Conservation (phyloP, 2,797 vertebrate genomes). For the Chelidonichthys spinosus region DNA sequence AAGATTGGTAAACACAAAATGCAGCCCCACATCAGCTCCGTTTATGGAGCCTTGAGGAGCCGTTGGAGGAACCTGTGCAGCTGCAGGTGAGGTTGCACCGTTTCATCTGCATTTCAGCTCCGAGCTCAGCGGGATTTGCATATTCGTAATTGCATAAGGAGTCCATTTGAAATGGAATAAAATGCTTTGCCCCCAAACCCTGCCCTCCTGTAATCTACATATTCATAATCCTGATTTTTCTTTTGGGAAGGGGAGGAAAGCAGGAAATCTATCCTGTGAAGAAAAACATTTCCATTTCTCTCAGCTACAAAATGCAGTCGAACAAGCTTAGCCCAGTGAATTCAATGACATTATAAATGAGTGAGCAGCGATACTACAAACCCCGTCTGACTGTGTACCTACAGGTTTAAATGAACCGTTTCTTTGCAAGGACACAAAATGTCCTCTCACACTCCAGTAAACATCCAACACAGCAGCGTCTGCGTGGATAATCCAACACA, state of each 20-base stretch:
- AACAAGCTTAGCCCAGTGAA: constrained; percentile 32
- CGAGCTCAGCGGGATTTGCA: constrained; percentile 40
- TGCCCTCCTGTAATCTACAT: constrained; percentile 50
- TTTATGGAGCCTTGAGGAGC: constrained; percentile 12
- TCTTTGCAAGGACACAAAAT: constrained; percentile 13
- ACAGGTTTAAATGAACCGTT: constrained; percentile 14
- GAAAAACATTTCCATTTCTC: constrained; percentile 28
- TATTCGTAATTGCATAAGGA: constrained; percentile 58
- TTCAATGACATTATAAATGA: constrained; percentile 46
- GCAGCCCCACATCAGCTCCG: not conserved
- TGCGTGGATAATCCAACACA: constrained; percentile 38
- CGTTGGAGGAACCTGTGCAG: constrained; percentile 24
- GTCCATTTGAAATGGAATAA: constrained; percentile 54
- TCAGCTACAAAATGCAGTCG: constrained; percentile 34
- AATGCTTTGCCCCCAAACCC: constrained; percentile 41
- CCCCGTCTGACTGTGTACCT: not conserved
- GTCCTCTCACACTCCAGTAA: constrained; percentile 9
- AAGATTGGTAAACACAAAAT: not conserved
- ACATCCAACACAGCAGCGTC: constrained; percentile 31
- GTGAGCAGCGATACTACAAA: constrained; percentile 36
- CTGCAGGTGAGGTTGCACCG: constrained; percentile 14
- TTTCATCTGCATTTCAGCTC: constrained; percentile 45
- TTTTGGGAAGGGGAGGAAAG: constrained; percentile 16
- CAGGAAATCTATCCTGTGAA: not conserved
- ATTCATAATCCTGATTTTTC: constrained; percentile 48